Conservation (phyloP, 2,113 vertebrate species). For the Perccottus glenii region DNA sequence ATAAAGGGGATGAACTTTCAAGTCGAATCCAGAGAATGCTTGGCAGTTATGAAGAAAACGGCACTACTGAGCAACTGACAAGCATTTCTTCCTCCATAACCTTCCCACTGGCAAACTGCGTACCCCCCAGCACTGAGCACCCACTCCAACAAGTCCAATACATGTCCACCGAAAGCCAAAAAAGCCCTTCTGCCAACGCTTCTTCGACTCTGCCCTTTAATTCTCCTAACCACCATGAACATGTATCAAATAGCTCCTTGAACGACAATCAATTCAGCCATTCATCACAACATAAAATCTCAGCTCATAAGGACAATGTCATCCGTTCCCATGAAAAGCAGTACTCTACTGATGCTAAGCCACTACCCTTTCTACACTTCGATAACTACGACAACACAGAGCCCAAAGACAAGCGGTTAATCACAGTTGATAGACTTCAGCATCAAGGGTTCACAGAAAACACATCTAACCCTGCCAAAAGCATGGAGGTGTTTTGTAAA, state of each 20-base stretch:
- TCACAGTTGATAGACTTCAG: constrained; percentile 35
- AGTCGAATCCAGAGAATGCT: constrained; percentile 91
- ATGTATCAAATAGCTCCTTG: constrained; percentile 29
- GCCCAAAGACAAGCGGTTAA: constrained; percentile 52
- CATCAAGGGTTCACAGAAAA: constrained; percentile 30
- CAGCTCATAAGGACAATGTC: constrained; percentile 48
- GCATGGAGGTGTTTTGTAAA: constrained; percentile 45
- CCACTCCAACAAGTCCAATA: constrained; percentile 66
- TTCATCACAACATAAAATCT: constrained; percentile 53
- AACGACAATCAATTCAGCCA: constrained; percentile 48
- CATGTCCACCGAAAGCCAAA: constrained; percentile 53
- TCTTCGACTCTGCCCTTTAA: constrained; percentile 56
- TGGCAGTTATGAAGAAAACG: constrained; percentile 90
- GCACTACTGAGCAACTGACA: constrained; percentile 65
- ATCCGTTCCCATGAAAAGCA: constrained; percentile 50
- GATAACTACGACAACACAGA: constrained; percentile 76
- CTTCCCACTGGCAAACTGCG: constrained; percentile 58
- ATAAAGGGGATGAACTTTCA: constrained; percentile 92
- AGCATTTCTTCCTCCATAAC: constrained; percentile 54
- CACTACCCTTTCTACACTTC: constrained; percentile 82
- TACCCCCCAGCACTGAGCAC: constrained; percentile 61
- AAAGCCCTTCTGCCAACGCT: constrained; percentile 26
- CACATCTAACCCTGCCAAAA: constrained; percentile 37
- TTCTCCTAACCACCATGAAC: constrained; percentile 46
- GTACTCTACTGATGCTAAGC: constrained; percentile 69